A percentile compares a stretch with the other conserved stretches of the same genome.
Evolutionary conservation across 2,797 vertebrate species (phyloP).

Genomic region (Dermochelys coriacea): DNA sequence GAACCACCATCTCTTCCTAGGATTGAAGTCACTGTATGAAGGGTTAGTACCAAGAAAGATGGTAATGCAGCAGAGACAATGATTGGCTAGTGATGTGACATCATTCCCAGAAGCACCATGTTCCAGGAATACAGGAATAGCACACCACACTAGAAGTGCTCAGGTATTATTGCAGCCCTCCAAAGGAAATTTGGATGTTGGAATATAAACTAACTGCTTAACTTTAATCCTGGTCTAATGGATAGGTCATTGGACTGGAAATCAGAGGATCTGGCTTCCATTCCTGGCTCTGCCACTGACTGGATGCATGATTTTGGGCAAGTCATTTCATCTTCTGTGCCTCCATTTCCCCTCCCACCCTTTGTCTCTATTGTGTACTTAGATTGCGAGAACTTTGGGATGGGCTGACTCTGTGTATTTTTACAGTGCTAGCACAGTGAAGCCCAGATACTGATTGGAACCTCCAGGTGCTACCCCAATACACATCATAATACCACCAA

Average conservation of each 20-base stretch:
- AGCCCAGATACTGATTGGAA: not conserved
- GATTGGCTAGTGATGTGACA: not conserved
- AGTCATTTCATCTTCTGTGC: not conserved
- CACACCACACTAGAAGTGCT: not conserved
- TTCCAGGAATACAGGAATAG: not conserved
- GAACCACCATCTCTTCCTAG: not conserved
- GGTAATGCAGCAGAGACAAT: not conserved
- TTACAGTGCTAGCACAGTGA: not conserved
- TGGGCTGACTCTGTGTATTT: not conserved
- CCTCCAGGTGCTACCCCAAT: not conserved
- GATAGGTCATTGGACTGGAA: not conserved
- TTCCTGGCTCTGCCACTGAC: not conserved
- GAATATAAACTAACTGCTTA: not conserved
- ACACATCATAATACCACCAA: not conserved
- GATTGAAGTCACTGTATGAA: not conserved
- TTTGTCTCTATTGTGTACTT: not conserved
- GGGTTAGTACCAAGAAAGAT: not conserved
- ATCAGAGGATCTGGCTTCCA: not conserved
- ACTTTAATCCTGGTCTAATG: not conserved
- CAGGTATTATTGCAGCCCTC: not conserved
- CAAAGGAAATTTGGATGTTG: too few relatives aligned
- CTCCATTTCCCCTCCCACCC: not conserved
- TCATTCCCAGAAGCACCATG: not conserved
- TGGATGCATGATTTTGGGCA: not conserved
- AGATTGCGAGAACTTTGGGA: not conserved